Conservation (phyloP, 1,140 invertebrate species). For the Rhopalosiphum padi region DNA sequence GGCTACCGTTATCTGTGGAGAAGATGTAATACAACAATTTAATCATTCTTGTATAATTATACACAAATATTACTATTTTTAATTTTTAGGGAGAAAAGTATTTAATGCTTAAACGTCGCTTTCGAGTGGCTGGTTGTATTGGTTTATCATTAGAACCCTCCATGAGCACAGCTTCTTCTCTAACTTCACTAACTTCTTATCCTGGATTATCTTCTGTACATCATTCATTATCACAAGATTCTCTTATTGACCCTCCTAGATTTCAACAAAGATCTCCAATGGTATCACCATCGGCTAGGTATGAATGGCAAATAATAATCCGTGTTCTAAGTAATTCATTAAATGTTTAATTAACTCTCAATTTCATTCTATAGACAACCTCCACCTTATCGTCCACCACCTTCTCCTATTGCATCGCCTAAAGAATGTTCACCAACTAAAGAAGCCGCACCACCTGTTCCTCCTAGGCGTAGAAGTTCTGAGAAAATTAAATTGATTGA, state of each 20-base stretch:
- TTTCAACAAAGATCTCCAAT: conserved; percentile 49
- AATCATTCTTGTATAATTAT: too few species aligned
- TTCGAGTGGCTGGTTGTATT: conserved; percentile 66
- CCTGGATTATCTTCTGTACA: conserved; percentile 29
- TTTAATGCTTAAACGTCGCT: conserved; percentile 81
- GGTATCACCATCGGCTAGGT: conserved; percentile 60
- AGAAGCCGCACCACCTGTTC: conserved; percentile 66
- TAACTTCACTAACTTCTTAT: conserved; percentile 51
- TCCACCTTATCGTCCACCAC: conserved; percentile 71
- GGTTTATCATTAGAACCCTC: conserved; percentile 61
- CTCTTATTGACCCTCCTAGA: conserved; percentile 30
- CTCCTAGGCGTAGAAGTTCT: conserved; percentile 67
- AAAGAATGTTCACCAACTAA: conserved; percentile 58
- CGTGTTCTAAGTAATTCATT: not conserved
- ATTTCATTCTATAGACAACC: conserved; percentile 65
- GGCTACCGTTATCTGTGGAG: conserved; percentile 75
- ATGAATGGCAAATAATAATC: not conserved
- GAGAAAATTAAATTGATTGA: conserved; percentile 66
- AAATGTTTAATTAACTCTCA: conserved; percentile 60
- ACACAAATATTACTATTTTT: not conserved
- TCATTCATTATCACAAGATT: conserved; percentile 48
- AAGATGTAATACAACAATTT: conserved; percentile 62
- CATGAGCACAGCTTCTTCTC: conserved; percentile 51
- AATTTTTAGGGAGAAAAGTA: conserved; percentile 76
- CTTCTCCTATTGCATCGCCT: conserved; percentile 59